A percentile compares a stretch with the other conserved stretches of the same genome.
These are phyloP conservation scores for Hyles vespertilio DNA, from an alignment of 1,140 invertebrate genomes.

Conservation along the genomic window DNA sequence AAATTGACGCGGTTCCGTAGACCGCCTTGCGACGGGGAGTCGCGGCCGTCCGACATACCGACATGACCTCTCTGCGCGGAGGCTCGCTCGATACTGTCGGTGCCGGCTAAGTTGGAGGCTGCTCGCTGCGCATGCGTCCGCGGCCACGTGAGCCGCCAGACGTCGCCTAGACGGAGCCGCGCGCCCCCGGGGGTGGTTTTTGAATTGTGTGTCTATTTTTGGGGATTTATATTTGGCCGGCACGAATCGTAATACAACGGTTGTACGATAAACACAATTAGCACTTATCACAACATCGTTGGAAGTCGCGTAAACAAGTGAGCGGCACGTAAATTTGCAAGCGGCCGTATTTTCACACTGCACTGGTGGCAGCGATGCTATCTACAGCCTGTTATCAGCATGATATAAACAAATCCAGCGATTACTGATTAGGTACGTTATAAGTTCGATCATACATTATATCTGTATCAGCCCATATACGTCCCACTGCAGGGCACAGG, in stretches of 20 bases:
- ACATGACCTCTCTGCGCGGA: conserved; percentile 60
- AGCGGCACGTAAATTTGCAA: no score
- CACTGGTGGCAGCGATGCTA: no score
- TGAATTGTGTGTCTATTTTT: conserved; percentile 1
- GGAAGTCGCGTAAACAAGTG: conserved; percentile 1
- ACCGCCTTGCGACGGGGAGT: conserved; percentile 74
- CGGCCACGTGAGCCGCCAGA: conserved; percentile 39
- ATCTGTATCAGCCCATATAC: no score
- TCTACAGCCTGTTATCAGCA: neutral
- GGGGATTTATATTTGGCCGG: conserved; percentile 1
- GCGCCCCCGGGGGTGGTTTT: neutral
- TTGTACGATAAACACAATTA: neutral
- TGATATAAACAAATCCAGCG: neutral
- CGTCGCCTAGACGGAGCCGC: conserved; percentile 43
- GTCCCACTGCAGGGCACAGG: no score
- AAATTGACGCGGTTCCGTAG: conserved; percentile 84
- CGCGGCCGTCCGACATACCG: conserved; percentile 66
- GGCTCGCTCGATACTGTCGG: conserved; percentile 67
- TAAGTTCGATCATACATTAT: neutral
- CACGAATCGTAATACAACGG: neutral
- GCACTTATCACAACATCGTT: neutral
- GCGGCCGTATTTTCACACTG: no score
- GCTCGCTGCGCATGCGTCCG: conserved; percentile 36
- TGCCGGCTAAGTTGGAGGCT: conserved; percentile 30
- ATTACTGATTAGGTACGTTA: conserved; percentile 3